Base-by-base conservation (phyloP, 2,113 vertebrate genomes). In the Pitta sordida region DNA sequence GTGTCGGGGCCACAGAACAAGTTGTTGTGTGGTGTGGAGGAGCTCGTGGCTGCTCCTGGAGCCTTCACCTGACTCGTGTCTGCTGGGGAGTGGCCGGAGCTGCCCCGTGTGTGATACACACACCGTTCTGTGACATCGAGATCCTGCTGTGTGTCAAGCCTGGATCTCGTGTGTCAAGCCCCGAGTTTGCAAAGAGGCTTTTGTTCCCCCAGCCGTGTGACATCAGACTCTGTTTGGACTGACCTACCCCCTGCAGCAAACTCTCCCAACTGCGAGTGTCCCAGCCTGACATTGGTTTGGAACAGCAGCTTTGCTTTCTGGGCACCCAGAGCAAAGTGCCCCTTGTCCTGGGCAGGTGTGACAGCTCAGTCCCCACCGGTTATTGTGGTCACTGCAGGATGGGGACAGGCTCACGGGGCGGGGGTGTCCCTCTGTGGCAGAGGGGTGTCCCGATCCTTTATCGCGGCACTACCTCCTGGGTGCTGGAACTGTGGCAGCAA, bases 341-440 rank as follows among this genome's bases (percentile, higher is more conserved):
- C 22, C 18, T 15, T 4, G 3, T n/a, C n/a, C 43, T 0, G 0
- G 34, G 17, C 8, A 13, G 19, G 20, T 5, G 13, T 7, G 41
- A 7, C 1, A 2, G n/a, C 48, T 29, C 27, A 4, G 29, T 9
- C 4, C 0, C 0, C 44, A 0, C 41, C 8, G 23, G 56, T 70
- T 77, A 4, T 68, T 51, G 64, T 9, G 10, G 64, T 51, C 51
- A 9, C 58, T 2, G 8, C 39, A 22, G 63, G 32, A 0, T 7
- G 13, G 5, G 18, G 67, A 11, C 10, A 21, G 63, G 44, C 59
- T 59, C 0, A 4, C 13, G 15, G 56, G 6, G 53, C 27, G 18
- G 27, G n/a, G 41, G 37, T 9, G n/a, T 43, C 22, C 6, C 21
- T 30, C 34, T 21, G 7, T 11, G 34, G 23, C 18, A 23, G 13